These are phyloP conservation scores for Limenitis camilla DNA, from an alignment of 2,888 invertebrate genomes.

Conservation along the genomic window DNA sequence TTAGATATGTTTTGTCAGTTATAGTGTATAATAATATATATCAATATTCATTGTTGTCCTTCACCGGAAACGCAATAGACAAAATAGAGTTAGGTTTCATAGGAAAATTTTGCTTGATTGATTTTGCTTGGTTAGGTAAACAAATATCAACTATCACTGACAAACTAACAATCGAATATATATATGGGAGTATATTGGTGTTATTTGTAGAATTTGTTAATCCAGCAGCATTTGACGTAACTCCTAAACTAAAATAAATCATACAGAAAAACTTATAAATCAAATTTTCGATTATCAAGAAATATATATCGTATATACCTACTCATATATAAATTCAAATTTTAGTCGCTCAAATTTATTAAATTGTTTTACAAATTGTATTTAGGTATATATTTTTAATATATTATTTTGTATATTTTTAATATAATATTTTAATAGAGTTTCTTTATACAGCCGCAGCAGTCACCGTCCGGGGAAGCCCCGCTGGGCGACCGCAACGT, in stretches of 20 bases:
- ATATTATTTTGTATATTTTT: background rate
- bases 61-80: background rate
- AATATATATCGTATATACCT: too few relatives aligned
- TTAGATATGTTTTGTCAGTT: background rate
- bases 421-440: constrained; percentile 4
- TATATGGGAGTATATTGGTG: too few relatives aligned
- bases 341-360: too few relatives aligned
- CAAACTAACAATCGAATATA: too few relatives aligned
- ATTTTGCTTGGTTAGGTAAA: constrained; percentile 19
- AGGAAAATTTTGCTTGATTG: background rate
- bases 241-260: too few relatives aligned
- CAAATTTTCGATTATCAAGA: too few relatives aligned
- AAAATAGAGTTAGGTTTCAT: constrained; percentile 3
- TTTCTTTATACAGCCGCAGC: constrained; percentile 56
- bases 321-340: too few relatives aligned
- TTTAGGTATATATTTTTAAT: constrained; percentile 10
- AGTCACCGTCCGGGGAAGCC: constrained; percentile 60
- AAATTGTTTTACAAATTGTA: background rate
- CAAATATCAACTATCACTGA: too few relatives aligned
- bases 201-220: too few relatives aligned
- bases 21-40: background rate
- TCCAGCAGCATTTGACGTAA: too few relatives aligned
- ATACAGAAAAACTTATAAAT: too few relatives aligned
- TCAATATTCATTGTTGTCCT: background rate
- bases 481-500: constrained; percentile 59